Evolutionary conservation across 2,888 invertebrate genomes (phyloP).

Genomic region (Embidobia sp.): DNA sequence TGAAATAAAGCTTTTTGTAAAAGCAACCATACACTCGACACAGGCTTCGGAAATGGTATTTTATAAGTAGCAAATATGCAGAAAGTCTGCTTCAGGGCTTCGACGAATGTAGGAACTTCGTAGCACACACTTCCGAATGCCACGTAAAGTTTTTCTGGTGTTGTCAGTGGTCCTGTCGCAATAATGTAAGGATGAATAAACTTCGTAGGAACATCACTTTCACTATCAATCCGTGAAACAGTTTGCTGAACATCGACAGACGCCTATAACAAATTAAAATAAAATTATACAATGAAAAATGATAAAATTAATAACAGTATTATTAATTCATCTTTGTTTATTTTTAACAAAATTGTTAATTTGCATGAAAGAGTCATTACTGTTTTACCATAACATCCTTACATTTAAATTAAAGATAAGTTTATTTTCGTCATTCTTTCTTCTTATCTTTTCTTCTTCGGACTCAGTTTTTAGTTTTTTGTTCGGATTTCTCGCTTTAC

Average conservation of each 20-base stretch:
- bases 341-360: too few species aligned
- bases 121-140: not conserved
- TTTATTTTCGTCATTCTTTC: not conserved
- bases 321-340: too few species aligned
- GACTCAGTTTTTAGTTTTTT: constrained; percentile 5
- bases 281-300: too few species aligned
- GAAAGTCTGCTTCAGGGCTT: not conserved
- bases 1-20: constrained; percentile 14
- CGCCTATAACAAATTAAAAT: constrained; percentile 9
- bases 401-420: constrained; percentile 9
- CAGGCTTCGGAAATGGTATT: not conserved
- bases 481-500: not conserved
- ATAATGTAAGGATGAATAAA: not conserved
- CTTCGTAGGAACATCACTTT: not conserved
- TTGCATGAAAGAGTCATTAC: too few species aligned
- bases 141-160: not conserved
- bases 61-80: not conserved
- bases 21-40: not conserved
- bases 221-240: not conserved
- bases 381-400: not conserved
- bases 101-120: not conserved
- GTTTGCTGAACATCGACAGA: not conserved
- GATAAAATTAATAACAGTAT: too few species aligned
- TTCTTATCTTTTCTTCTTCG: constrained; percentile 4
- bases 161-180: not conserved